Percentiles rank a stretch among this genome's conserved stretches.
Evolutionary conservation across 2,888 invertebrate species (phyloP).

Genomic region (Cyrtodaria siliqua): DNA sequence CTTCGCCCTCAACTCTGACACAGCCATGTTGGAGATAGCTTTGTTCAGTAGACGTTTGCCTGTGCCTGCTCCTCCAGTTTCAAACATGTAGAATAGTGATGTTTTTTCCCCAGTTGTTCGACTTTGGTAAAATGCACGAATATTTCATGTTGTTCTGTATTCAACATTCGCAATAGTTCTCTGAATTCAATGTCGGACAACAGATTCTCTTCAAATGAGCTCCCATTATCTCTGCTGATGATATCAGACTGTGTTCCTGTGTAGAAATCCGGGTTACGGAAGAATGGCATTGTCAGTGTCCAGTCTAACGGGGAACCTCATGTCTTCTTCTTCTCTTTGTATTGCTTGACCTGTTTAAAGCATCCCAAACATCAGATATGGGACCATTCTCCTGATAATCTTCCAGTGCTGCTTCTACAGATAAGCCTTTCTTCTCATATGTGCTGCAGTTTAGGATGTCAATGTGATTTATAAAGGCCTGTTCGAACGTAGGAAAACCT

Average conservation of each 20-base stretch:
- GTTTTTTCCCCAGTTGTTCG: conserved; percentile 6
- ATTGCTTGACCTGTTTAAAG: conserved; percentile 20
- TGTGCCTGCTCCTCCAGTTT: conserved; percentile 11
- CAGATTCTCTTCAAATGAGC: conserved; percentile 7
- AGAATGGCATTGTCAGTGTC: conserved; percentile 13
- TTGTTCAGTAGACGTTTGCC: neutral
- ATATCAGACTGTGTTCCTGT: neutral
- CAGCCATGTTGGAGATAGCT: neutral
- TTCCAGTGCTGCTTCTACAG: conserved; percentile 11
- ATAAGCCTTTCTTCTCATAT: conserved; percentile 13
- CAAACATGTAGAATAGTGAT: conserved; percentile 1
- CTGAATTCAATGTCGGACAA: conserved; percentile 7
- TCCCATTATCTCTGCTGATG: neutral
- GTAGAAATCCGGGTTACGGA: conserved; percentile 18
- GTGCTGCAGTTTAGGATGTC: conserved; percentile 5
- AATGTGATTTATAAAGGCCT: neutral
- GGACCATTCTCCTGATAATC: conserved; percentile 11
- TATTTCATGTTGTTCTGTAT: conserved; percentile 7
- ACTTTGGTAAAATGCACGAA: neutral
- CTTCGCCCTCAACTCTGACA: conserved; percentile 1
- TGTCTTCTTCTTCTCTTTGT: conserved; percentile 16
- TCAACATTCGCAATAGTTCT: conserved; percentile 6
- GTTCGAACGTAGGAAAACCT: conserved; percentile 8
- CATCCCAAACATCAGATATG: conserved; percentile 14
- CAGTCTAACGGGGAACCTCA: neutral